Base-by-base conservation (phyloP, 2,888 invertebrate species). In the Agrypnus murinus region DNA sequence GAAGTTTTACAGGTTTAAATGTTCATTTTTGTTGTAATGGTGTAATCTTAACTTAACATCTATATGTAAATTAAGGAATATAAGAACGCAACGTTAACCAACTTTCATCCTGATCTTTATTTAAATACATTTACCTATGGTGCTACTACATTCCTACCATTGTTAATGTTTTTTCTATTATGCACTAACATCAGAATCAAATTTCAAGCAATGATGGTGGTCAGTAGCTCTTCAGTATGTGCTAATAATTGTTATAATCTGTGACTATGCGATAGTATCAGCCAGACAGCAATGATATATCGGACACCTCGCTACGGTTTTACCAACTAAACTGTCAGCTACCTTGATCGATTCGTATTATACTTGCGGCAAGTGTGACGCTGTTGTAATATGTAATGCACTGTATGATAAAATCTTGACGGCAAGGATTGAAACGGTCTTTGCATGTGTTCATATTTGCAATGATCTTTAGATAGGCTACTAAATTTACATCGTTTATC, bases 381-480 rank as follows among this genome's bases (percentile, higher is more conserved):
- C 40, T 58, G 64, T 64, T 62, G 66, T 71, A 63, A 59, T 63
- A 63, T 65, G 73, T 72, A 75, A 73, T 71, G 72, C 73, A 74
- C 65, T 65, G 50, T 63, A 38, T 64, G 77, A 77, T 77, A 77
- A 69, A 36, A 76, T 77, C 76, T 74, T 72, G 72, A 73, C 75
- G 66, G 74, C 72, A 71, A 75, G 74, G 74, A 77, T 75, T 77
- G 76, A 73, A 75, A 68, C 63, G 74, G 76, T 71, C 73, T 72
- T 77, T 76, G 77, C 75, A 75, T 74, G 76, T 71, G 62, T 66
- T 72, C 74, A 71, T 75, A 75, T 75, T 75, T 74, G 74, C 75
- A 66, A 64, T 71, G 74, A 75, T 74, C 73, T 71, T 9, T 36
- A 57, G 70, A 59, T 67, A 63, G 32, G 65, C 59, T 62, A 65